A percentile compares a stretch with the other conserved stretches of the same genome.
Evolutionary conservation across 2,888 invertebrate genomes (phyloP).

Genomic region (Tuberolachnus salignus): DNA sequence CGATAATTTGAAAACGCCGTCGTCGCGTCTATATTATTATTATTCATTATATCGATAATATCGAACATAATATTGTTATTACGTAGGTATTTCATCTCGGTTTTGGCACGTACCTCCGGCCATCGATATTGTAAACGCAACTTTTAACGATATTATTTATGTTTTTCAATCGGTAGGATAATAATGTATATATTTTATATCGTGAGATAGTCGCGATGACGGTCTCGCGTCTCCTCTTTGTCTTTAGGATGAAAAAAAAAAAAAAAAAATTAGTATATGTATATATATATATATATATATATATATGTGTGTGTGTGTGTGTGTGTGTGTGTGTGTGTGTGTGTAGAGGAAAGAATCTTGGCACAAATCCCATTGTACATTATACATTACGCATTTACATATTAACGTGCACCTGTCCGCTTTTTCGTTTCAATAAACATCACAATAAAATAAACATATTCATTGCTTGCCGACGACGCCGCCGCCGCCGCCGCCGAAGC

Average conservation of each 20-base stretch:
- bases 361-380: constrained; percentile 55
- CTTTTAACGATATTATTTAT: background rate
- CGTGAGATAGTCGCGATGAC: background rate
- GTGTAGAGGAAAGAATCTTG: constrained; percentile 40
- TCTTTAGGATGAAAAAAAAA: constrained; percentile 27
- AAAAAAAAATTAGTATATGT: no score
- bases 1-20: no score
- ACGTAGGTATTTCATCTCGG: no score
- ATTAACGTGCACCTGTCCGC: constrained; percentile 54
- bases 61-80: no score
- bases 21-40: no score
- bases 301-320: no score
- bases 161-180: background rate
- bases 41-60: no score
- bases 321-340: no score
- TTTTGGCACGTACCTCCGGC: no score
- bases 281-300: no score
- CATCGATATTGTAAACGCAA: background rate
- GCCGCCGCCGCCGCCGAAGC: background rate
- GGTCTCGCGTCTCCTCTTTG: constrained; percentile 11
- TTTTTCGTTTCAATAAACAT: constrained; percentile 52
- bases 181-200: background rate
- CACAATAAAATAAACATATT: constrained; percentile 56
- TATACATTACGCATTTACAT: constrained; percentile 48
- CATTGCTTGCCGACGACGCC: constrained; percentile 26